Evolutionary conservation across 2,888 invertebrate genomes (phyloP), one percentile per base, ranked within the genome.

Genomic region (Malacosoma neustria): DNA sequence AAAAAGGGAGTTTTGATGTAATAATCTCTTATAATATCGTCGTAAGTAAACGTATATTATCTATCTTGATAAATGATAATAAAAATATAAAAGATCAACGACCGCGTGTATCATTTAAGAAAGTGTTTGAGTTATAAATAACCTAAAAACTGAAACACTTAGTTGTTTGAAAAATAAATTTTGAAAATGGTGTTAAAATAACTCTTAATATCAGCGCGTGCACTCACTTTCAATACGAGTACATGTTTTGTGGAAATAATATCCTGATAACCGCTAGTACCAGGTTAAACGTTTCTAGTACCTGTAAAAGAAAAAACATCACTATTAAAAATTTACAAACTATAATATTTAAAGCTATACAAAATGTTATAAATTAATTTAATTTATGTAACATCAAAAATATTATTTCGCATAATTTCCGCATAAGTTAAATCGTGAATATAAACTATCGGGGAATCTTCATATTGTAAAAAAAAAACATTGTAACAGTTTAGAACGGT

Each of bases 11-110:
- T n/a, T n/a, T n/a, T n/a, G n/a, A n/a, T n/a, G n/a, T n/a, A n/a
- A n/a, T 22, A 22, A 22, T 22, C 2, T 22, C 6, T 22, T 22
- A n/a, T 22, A 22, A 22, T 9, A 9, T 22, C 22, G 22, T 22
- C 22, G 5, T 9, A 9, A 22, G 22, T 9, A 22, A 22, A 22
- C 22, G 22, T 2, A 22, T 22, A 22, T 9, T 43, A 36, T 43
- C 30, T 41, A 48, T 52, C 48, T 48, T 41, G 39, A 46, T 44
- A 35, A 44, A 37, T 48, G 49, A 52, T 57, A 58, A 40, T 30
- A 34, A 22, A 41, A 36, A 22, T 38, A 40, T 22, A 32, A 14
- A 32, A 53, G 63, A 54, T 58, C 61, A 61, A 42, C 44, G 62
- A 62, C 60, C 61, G 39, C 42, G 35, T 40, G 37, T 49, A 52